phyloP scores from a whole-genome alignment of 1,140 invertebrate species.

The Venustaconcha ellipsiformis region DNA sequence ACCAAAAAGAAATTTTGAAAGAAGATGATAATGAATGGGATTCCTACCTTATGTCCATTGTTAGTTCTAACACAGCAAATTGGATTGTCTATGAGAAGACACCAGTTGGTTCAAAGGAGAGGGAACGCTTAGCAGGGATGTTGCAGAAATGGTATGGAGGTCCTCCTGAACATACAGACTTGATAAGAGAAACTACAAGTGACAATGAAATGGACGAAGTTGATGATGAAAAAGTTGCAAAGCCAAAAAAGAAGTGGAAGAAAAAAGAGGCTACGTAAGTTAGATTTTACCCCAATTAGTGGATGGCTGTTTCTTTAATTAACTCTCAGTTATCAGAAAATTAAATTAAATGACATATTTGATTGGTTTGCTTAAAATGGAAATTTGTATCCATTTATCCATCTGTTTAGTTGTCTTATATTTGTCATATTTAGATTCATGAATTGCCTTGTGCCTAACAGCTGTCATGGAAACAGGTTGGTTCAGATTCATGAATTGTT shows the following conservation, averaged over 20 bases:
- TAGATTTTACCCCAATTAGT: background rate
- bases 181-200: slow-evolving; percentile 53
- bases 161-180: slow-evolving; percentile 48
- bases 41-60: slow-evolving; percentile 54
- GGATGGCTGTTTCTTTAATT: background rate
- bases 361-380: background rate
- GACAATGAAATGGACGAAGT: slow-evolving; percentile 40
- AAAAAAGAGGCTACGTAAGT: slow-evolving; percentile 57
- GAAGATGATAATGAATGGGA: slow-evolving; percentile 58
- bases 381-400: background rate
- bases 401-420: slow-evolving; percentile 1
- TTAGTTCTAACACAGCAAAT: slow-evolving; percentile 59
- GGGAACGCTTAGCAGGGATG: slow-evolving; percentile 45
- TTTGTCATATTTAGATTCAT: background rate
- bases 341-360: background rate
- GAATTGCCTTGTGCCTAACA: background rate
- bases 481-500: no score
- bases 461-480: background rate
- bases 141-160: slow-evolving; percentile 56
- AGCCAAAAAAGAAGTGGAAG: slow-evolving; percentile 53
- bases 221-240: slow-evolving; percentile 32
- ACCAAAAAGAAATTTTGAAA: slow-evolving; percentile 9
- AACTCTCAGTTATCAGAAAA: background rate
- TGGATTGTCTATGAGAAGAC: slow-evolving; percentile 62
- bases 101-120: slow-evolving; percentile 17